Percentiles rank a stretch among this genome's conserved stretches.
These are phyloP conservation scores for Platichthys stellatus DNA, from an alignment of 2,113 vertebrate genomes.

Conservation along the genomic window DNA sequence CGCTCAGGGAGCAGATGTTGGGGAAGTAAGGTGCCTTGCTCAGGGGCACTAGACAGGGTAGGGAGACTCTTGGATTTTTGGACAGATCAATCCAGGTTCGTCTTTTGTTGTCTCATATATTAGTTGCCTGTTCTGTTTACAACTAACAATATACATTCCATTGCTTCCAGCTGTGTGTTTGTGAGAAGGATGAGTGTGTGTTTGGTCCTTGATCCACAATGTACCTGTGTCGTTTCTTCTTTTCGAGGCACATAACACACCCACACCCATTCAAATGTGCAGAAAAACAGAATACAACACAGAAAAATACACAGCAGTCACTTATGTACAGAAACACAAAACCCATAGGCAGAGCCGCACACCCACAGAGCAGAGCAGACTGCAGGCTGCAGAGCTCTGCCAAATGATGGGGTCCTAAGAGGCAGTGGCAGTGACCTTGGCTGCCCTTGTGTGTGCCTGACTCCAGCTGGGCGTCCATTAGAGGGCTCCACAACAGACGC, in stretches of 20 bases:
- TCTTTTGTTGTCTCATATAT: no score
- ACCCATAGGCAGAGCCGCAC: background rate
- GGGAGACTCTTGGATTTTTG: no score
- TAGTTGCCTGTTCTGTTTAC: constrained; percentile 1
- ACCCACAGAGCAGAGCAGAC: constrained; percentile 31
- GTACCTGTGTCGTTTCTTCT: background rate
- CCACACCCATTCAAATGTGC: background rate
- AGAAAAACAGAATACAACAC: no score
- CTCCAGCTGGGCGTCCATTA: constrained; percentile 83
- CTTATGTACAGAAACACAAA: background rate
- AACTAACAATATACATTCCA: constrained; percentile 2
- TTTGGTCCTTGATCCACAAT: background rate
- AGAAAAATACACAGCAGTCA: background rate
- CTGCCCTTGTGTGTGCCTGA: constrained; percentile 78
- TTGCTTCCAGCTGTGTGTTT: no score
- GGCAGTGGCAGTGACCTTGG: constrained; percentile 77
- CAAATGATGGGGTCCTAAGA: constrained; percentile 76
- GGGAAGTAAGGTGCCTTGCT: no score
- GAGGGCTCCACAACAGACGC: constrained; percentile 80
- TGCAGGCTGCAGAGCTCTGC: constrained; percentile 61
- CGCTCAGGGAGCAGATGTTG: no score
- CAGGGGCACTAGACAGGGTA: no score
- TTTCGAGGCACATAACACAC: background rate
- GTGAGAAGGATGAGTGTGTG: background rate
- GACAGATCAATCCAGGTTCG: no score